Percentiles rank a stretch among this genome's conserved stretches.
Conservation (phyloP, 2,797 vertebrate species). For the Lutjanus argentimaculatus region DNA sequence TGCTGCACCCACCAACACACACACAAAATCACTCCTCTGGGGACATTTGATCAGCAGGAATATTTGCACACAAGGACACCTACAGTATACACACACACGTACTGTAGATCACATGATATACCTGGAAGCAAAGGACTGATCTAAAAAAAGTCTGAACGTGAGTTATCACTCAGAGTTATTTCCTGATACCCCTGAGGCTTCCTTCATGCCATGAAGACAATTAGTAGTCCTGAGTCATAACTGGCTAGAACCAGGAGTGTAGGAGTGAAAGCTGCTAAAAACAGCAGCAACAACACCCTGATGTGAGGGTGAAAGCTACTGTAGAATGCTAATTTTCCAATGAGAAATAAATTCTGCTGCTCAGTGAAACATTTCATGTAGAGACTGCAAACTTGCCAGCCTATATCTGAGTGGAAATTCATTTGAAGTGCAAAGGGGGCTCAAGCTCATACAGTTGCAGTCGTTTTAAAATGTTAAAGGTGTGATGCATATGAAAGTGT, state of each 20-base stretch:
- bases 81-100: slow-evolving; percentile 17
- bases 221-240: slow-evolving; percentile 80
- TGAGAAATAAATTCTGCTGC: slow-evolving; percentile 47
- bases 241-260: slow-evolving; percentile 71
- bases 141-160: slow-evolving; percentile 54
- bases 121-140: slow-evolving; percentile 32
- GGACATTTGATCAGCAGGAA: slow-evolving; percentile 8
- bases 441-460: slow-evolving; percentile 19
- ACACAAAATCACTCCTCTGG: neutral
- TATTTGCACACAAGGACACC: neutral
- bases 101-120: slow-evolving; percentile 42
- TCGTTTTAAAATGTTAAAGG: slow-evolving; percentile 17
- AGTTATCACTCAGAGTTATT: slow-evolving; percentile 75
- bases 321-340: slow-evolving; percentile 63
- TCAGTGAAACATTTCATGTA: slow-evolving; percentile 43
- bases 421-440: slow-evolving; percentile 43
- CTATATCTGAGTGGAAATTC: slow-evolving; percentile 26
- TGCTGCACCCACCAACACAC: neutral
- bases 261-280: slow-evolving; percentile 80
- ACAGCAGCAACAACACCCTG: slow-evolving; percentile 78
- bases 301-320: slow-evolving; percentile 71
- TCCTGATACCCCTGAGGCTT: slow-evolving; percentile 69
- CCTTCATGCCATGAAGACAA: slow-evolving; percentile 74
- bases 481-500: slow-evolving; percentile 35
- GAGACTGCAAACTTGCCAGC: slow-evolving; percentile 32